Evolutionary conservation across 2,113 vertebrate species (phyloP).

Genomic region (Anguilla rostrata): DNA sequence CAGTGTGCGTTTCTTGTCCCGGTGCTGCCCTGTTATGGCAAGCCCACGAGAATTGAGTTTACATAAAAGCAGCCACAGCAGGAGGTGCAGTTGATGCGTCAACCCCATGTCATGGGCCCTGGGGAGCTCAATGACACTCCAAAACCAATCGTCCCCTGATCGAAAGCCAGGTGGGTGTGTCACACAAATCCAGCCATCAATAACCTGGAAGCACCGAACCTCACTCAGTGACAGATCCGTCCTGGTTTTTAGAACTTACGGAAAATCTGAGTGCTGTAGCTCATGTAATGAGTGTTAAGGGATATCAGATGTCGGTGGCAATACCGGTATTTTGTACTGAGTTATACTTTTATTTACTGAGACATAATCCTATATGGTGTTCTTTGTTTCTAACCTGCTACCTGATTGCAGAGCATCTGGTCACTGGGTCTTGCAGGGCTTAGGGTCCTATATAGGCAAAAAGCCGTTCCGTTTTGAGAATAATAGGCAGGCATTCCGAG

Average conservation of each 20-base stretch:
- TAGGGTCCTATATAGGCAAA: not conserved
- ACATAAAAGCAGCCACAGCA: not conserved
- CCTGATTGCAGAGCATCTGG: not conserved
- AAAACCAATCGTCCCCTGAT: too few species aligned
- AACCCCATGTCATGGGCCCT: not conserved
- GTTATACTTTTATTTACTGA: not conserved
- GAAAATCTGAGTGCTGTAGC: not conserved
- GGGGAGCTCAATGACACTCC: not conserved
- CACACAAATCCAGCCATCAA: not conserved
- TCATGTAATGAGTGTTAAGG: not conserved
- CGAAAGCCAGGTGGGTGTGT: not conserved
- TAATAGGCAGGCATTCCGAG: not conserved
- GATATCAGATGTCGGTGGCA: not conserved
- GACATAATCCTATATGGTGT: not conserved
- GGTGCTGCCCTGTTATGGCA: conserved; percentile 9
- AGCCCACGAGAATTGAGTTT: conserved; percentile 5
- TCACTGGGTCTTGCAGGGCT: not conserved
- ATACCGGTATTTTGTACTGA: not conserved
- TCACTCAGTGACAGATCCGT: not conserved
- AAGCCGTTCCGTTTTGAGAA: not conserved
- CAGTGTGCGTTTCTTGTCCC: not conserved
- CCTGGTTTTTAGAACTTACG: not conserved
- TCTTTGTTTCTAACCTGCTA: not conserved
- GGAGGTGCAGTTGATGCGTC: not conserved
- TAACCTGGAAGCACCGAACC: not conserved